Evolutionary conservation across 2,888 invertebrate species (phyloP), one percentile per base, ranked within the genome.

Genomic region (Zootermopsis nevadensis): DNA sequence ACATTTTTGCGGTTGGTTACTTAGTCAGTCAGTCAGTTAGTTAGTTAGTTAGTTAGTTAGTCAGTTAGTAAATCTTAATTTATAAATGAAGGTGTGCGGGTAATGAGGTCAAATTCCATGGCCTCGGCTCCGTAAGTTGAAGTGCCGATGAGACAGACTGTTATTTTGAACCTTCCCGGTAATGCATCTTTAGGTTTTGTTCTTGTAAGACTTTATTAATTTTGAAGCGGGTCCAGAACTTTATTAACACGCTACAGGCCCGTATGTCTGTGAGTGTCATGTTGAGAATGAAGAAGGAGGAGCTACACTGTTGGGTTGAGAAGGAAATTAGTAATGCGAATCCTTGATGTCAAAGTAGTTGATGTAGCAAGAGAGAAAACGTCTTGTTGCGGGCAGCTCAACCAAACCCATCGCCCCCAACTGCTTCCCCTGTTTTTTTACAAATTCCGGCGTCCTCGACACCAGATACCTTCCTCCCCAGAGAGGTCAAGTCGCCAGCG

Each of bases 391-490:
- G 31, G 69, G 69, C 31, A 69, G 19, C 69, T 19, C 69, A 27
- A 27, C 31, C 33, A 69, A 22, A 69, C 69, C 31, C 69, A 48
- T 48, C 60, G 15, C 60, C n/a, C 60, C 12, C 60, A 76, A 24
- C 31, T 67, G 38, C 42, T 42, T 76, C 76, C 42, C 27, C 38
- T 38, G 38, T 42, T 3, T 42, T n/a, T 42, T 76, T 76, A 76
- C 76, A 76, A 76, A 76, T 76, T 76, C 76, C 76, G 42, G 42
- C 42, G 76, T 76, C 76, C 76, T 12, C n/a, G 76, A 76, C 76
- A 38, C 35, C n/a, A 76, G 76, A 38, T 76, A 35, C 76, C 27
- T 42, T 33, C 19, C 76, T 69, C 69, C 33, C 69, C 27, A 31
- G 69, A 31, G 33, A 69, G 69, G 69, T 69, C 69, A 69, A 69